Evolutionary conservation across 2,797 vertebrate genomes (phyloP).

Genomic region (Clarias fuscus): DNA sequence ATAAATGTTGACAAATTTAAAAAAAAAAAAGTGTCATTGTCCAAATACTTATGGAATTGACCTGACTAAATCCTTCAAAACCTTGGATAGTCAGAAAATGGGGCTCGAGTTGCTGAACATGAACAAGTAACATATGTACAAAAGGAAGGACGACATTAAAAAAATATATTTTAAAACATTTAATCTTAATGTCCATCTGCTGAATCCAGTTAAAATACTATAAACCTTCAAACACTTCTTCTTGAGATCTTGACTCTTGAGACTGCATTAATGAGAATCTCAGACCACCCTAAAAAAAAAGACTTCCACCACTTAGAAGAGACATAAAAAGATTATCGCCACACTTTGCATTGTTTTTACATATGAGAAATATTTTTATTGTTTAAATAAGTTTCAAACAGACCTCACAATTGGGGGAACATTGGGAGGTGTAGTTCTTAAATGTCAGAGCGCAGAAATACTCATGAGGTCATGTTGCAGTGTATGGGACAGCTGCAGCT

Average conservation of each 20-base stretch:
- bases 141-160: background rate
- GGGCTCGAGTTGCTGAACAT: background rate
- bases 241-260: background rate
- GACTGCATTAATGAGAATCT: background rate
- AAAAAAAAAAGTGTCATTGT: no score
- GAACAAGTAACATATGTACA: background rate
- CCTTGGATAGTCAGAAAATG: background rate
- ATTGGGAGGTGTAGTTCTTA: conserved; percentile 41
- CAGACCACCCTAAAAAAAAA: background rate
- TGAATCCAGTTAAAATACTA: background rate
- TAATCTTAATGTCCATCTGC: background rate
- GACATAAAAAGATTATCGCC: background rate
- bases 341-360: background rate
- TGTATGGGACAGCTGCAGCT: conserved; percentile 63
- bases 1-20: no score
- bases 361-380: background rate
- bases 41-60: no score
- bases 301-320: background rate
- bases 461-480: conserved; percentile 43
- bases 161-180: background rate
- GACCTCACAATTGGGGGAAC: background rate
- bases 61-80: background rate
- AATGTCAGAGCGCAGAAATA: conserved; percentile 32
- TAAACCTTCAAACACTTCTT: background rate
- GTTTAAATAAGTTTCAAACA: background rate